Evolutionary conservation across 2,797 vertebrate species (phyloP).

Genomic region (Cossypha polioptera): DNA sequence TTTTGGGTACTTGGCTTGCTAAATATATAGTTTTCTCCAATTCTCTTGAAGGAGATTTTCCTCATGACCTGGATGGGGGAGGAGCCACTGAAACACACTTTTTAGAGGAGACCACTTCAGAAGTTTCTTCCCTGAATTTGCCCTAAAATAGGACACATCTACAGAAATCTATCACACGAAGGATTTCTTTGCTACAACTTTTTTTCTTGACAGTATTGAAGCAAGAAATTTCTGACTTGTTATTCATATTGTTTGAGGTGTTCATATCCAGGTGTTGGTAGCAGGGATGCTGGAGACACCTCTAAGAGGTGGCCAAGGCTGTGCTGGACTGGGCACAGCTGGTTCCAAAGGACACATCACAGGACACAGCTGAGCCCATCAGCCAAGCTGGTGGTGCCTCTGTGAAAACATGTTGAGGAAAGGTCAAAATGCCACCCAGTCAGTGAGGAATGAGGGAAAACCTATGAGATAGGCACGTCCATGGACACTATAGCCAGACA

Average conservation of each 20-base stretch:
- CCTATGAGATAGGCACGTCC: rapidly evolving
- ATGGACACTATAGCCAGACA: not conserved
- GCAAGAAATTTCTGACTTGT: not conserved
- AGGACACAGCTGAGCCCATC: not conserved
- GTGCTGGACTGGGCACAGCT: not conserved
- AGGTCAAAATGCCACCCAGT: not conserved
- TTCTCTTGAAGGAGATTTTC: not conserved
- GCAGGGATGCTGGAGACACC: not conserved
- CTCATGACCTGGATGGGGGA: rapidly evolving
- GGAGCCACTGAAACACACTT: rapidly evolving
- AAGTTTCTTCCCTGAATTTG: not conserved
- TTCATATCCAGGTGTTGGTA: not conserved
- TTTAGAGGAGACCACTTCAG: not conserved
- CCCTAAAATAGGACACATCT: not conserved
- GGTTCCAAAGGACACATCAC: not conserved
- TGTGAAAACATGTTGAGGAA: not conserved
- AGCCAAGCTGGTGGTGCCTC: not conserved
- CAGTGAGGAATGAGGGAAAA: not conserved
- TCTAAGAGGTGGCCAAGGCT: rapidly evolving
- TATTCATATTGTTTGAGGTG: not conserved
- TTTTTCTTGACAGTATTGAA: not conserved
- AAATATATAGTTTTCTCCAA: not conserved
- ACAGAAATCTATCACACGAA: not conserved
- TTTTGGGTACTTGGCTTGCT: not conserved
- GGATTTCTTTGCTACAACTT: not conserved